Percentiles rank a stretch among this genome's conserved stretches.
Conservation (phyloP, 1,140 invertebrate genomes). For the Zaprionus nigranus region DNA sequence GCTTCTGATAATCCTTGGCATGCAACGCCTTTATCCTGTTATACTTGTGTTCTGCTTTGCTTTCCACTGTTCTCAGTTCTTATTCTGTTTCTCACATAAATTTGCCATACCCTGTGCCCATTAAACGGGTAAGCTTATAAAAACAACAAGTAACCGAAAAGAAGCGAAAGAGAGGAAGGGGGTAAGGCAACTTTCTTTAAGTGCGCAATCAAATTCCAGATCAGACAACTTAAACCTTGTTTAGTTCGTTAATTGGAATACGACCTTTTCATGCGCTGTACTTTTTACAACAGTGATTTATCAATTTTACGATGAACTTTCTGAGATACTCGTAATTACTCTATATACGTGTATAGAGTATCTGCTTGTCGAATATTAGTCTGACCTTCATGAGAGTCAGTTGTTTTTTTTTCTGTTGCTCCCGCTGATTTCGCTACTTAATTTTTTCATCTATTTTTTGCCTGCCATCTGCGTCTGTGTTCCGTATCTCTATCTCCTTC, state of each 20-base stretch:
- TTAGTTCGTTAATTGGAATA: background rate
- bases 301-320: background rate
- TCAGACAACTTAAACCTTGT: slow-evolving; percentile 3
- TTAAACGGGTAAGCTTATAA: slow-evolving; percentile 1
- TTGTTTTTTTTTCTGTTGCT: slow-evolving; percentile 44
- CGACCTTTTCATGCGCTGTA: background rate
- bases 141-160: background rate
- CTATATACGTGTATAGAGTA: slow-evolving; percentile 3
- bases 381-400: background rate
- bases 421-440: slow-evolving; percentile 81
- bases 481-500: slow-evolving; percentile 39
- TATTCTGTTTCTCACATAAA: slow-evolving; percentile 6
- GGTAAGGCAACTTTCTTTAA: background rate
- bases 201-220: slow-evolving; percentile 1
- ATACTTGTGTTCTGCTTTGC: slow-evolving; percentile 69
- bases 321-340: background rate
- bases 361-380: background rate
- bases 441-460: slow-evolving; percentile 69
- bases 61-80: slow-evolving; percentile 16
- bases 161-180: background rate
- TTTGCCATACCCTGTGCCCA: slow-evolving; percentile 32
- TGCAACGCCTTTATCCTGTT: slow-evolving; percentile 82
- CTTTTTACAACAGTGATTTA: background rate
- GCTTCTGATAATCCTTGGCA: slow-evolving; percentile 76
- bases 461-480: slow-evolving; percentile 37